Conservation (phyloP, 2,797 vertebrate genomes). For the Myoxocephalus aenaeus region DNA sequence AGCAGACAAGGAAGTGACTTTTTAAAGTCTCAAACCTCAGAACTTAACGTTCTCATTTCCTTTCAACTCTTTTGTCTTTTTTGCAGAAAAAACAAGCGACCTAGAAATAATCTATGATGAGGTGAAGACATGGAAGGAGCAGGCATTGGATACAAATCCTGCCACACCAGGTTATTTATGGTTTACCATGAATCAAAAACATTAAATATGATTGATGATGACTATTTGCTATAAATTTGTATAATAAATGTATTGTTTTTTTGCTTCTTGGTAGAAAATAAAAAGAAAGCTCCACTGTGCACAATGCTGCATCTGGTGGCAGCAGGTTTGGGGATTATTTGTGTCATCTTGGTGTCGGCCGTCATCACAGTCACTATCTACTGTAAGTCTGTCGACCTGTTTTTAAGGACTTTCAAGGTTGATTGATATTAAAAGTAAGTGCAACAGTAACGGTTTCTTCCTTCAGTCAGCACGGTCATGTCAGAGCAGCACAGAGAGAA, state of each 20-base stretch:
- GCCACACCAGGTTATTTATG: conserved; percentile 32
- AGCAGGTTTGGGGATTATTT: conserved; percentile 55
- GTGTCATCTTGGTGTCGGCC: conserved; percentile 49
- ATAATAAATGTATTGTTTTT: not conserved
- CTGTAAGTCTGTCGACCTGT: conserved; percentile 57
- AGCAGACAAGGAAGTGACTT: not conserved
- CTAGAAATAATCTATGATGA: conserved; percentile 53
- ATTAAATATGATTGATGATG: not conserved
- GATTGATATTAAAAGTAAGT: not conserved
- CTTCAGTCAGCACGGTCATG: conserved; percentile 22
- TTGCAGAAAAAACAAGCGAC: conserved; percentile 29
- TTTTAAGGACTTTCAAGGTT: not conserved
- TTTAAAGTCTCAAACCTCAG: not conserved
- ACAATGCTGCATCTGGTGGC: not conserved
- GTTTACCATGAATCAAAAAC: accelerated
- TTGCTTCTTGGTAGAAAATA: conserved; percentile 5
- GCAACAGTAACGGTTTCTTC: not conserved
- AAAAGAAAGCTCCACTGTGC: not conserved
- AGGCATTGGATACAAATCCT: not conserved
- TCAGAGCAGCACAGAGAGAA: conserved; percentile 12
- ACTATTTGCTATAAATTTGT: not conserved
- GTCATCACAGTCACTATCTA: conserved; percentile 42
- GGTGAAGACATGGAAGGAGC: conserved; percentile 35
- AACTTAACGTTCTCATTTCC: not conserved
- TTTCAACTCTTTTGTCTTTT: not conserved